Percentiles rank a stretch among this genome's conserved stretches.
These are phyloP conservation scores for Sphenodon punctatus DNA, from an alignment of 2,797 vertebrate genomes.

Conservation along the genomic window DNA sequence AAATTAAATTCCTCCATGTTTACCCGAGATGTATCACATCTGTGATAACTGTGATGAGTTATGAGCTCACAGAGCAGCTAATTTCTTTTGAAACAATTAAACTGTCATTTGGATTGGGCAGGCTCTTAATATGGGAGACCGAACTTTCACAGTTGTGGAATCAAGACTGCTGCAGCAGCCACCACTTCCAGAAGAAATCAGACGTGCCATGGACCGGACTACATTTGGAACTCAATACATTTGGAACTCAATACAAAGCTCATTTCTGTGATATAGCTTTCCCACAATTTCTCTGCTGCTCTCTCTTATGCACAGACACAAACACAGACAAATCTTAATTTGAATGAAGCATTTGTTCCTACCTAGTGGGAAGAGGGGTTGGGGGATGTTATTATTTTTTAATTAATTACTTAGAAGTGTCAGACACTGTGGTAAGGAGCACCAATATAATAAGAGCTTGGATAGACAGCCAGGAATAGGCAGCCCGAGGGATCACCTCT, in stretches of 20 bases:
- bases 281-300: not conserved
- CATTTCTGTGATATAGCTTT: not conserved
- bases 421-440: not conserved
- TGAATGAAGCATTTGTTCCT: constrained; percentile 4
- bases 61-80: too few relatives aligned
- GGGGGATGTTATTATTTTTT: not conserved
- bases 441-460: not conserved
- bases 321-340: constrained; percentile 10
- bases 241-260: constrained; percentile 20
- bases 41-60: too few relatives aligned
- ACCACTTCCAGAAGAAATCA: too few relatives aligned
- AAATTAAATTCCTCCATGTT: not conserved
- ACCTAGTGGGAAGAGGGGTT: constrained; percentile 3
- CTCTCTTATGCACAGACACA: not conserved
- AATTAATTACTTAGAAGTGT: constrained; percentile 25
- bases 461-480: not conserved
- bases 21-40: too few relatives aligned
- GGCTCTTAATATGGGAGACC: not conserved
- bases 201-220: too few relatives aligned
- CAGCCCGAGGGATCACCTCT: not conserved
- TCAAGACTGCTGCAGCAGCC: too few relatives aligned
- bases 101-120: too few relatives aligned
- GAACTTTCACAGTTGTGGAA: not conserved
- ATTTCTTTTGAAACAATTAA: too few relatives aligned
- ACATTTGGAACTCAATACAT: not conserved